Percentiles rank a stretch among this genome's conserved stretches.
Evolutionary conservation across 1,140 invertebrate genomes (phyloP).

Genomic region (Oedothorax gibbosus): DNA sequence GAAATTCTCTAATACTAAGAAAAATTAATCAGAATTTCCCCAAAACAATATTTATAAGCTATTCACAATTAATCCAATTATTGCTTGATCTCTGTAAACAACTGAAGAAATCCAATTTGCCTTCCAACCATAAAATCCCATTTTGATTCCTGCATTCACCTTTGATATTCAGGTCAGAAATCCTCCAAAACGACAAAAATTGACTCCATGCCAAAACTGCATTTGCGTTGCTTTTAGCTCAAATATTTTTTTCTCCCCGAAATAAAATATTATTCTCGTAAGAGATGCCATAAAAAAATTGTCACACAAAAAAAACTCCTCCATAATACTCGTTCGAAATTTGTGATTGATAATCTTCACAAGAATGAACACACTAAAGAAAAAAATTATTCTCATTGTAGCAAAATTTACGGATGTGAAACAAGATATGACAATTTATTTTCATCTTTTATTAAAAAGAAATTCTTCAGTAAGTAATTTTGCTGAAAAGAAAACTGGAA

Average conservation of each 20-base stretch:
- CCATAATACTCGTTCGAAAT: slow-evolving; percentile 32
- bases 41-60: no score
- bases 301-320: not conserved
- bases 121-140: no score
- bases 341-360: slow-evolving; percentile 45
- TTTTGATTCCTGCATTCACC: slow-evolving; percentile 11
- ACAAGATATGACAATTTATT: slow-evolving; percentile 17
- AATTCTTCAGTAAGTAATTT: not conserved
- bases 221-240: slow-evolving; percentile 22
- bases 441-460: no score
- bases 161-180: slow-evolving; percentile 43
- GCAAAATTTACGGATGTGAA: slow-evolving; percentile 19
- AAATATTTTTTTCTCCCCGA: not conserved
- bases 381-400: slow-evolving; percentile 13
- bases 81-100: no score
- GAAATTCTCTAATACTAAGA: no score
- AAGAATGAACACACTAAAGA: not conserved
- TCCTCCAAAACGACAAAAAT: slow-evolving; percentile 18
- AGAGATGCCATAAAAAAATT: not conserved
- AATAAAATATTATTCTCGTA: slow-evolving; percentile 20
- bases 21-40: no score
- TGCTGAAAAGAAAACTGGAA: not conserved
- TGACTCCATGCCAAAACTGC: slow-evolving; percentile 44
- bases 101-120: no score
- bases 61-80: no score